phyloP scores from a whole-genome alignment of 1,140 invertebrate species.

The Geopemphigus sp. region DNA sequence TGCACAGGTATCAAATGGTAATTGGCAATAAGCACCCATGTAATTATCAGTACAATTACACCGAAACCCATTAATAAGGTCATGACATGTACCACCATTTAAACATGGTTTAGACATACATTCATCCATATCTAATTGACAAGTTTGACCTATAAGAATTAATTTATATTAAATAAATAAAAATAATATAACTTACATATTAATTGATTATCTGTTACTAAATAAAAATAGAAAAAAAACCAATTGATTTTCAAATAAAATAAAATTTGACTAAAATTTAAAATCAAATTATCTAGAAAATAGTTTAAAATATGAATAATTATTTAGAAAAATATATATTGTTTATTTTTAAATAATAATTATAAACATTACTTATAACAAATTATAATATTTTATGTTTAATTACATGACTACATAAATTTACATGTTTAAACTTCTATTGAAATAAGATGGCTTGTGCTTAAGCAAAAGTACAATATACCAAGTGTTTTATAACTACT shows the following conservation, averaged over 20 bases:
- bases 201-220: no score
- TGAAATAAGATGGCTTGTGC: not conserved
- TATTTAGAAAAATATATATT: not conserved
- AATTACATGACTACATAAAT: not conserved
- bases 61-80: constrained; percentile 75
- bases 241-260: not conserved
- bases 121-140: constrained; percentile 88
- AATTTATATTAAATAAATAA: not conserved
- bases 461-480: not conserved
- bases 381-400: not conserved
- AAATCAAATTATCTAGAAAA: not conserved
- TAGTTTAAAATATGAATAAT: not conserved
- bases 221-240: no score
- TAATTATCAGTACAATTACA: constrained; percentile 89
- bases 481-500: no score
- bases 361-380: not conserved
- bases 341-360: not conserved
- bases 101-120: constrained; percentile 83
- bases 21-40: constrained; percentile 82
- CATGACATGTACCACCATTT: constrained; percentile 83
- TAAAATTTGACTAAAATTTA: not conserved
- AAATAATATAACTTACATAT: no score
- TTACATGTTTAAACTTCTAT: not conserved
- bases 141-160: constrained; percentile 88
- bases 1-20: constrained; percentile 90